Evolutionary conservation across 2,888 invertebrate species (phyloP).

Genomic region (Heliconius erato): DNA sequence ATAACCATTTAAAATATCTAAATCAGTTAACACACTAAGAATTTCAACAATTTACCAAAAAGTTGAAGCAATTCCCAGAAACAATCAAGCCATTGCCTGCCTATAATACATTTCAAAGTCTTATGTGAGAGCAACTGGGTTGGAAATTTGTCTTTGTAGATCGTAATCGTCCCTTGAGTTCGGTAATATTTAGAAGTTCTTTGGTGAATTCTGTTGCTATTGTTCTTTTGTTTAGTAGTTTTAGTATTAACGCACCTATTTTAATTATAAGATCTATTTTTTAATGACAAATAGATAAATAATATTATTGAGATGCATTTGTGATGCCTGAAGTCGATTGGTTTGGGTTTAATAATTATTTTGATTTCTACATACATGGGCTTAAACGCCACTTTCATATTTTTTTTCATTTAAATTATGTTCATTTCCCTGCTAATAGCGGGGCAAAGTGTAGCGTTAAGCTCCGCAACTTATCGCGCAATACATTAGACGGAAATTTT

Average conservation of each 20-base stretch:
- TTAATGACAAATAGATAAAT: too few species aligned
- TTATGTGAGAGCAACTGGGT: slow-evolving; percentile 28
- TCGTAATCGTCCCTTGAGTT: slow-evolving; percentile 35
- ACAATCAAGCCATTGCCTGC: not conserved
- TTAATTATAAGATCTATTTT: not conserved
- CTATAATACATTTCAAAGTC: slow-evolving; percentile 21
- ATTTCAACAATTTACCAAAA: not conserved
- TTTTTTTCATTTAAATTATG: not conserved
- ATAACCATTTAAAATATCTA: not conserved
- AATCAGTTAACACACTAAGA: not conserved
- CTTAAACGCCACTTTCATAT: too few species aligned
- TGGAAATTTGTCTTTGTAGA: slow-evolving; percentile 36
- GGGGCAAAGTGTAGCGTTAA: too few species aligned
- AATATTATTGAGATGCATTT: too few species aligned
- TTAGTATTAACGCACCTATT: not conserved
- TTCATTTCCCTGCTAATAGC: not conserved
- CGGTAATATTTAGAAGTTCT: slow-evolving; percentile 16
- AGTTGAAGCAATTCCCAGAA: not conserved
- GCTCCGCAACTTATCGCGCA: too few species aligned
- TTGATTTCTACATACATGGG: too few species aligned
- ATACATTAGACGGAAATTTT: too few species aligned
- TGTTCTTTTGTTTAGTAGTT: slow-evolving; percentile 1
- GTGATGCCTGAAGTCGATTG: too few species aligned
- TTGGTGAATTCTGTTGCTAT: not conserved
- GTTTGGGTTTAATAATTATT: too few species aligned